Percentiles rank a stretch among this genome's conserved stretches.
Evolutionary conservation across 2,797 vertebrate species (phyloP).

Genomic region (Danionella dracula): DNA sequence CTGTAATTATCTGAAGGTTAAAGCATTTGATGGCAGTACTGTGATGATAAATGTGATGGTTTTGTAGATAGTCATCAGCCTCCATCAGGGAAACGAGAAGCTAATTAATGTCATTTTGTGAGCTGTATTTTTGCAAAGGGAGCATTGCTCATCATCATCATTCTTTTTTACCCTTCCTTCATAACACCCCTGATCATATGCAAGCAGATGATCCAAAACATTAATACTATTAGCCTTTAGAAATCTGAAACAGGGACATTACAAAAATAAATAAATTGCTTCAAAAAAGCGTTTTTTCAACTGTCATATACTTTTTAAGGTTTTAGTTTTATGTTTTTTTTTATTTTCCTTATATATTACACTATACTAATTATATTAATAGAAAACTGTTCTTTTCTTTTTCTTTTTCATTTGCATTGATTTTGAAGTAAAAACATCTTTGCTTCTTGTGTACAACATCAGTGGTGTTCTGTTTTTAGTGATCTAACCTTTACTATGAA

Average conservation of each 20-base stretch:
- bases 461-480: not conserved
- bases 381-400: no score
- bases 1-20: conserved; percentile 22
- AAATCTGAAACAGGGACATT: no score
- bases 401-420: no score
- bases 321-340: no score
- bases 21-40: not conserved
- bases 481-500: not conserved
- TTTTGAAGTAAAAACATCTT: no score
- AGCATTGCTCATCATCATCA: not conserved
- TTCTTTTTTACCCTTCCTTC: conserved; percentile 1
- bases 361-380: no score
- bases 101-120: conserved; percentile 15
- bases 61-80: conserved; percentile 18
- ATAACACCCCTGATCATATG: conserved; percentile 1
- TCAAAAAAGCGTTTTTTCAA: no score
- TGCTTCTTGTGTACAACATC: no score
- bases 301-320: no score
- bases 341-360: no score
- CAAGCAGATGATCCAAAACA: not conserved
- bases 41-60: conserved; percentile 8
- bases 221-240: no score
- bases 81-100: conserved; percentile 10
- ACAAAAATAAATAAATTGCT: no score
- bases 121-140: not conserved